phyloP scores from a whole-genome alignment of 2,113 vertebrate genomes.

The Carassius auratus region DNA sequence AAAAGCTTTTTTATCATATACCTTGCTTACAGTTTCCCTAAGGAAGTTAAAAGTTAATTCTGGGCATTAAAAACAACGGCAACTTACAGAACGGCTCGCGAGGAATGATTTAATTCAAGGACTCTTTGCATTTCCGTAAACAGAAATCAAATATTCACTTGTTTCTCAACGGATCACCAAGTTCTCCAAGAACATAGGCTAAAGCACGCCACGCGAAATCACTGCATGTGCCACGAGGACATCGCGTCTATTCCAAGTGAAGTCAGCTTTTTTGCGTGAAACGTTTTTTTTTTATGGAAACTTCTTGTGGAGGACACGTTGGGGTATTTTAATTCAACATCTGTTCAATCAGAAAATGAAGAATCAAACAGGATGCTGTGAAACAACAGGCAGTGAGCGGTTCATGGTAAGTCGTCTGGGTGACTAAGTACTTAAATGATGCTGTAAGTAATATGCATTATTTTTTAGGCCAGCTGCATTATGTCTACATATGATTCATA shows the following conservation, averaged over 20 bases:
- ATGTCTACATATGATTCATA: neutral
- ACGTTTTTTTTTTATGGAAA: neutral
- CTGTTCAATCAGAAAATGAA: constrained; percentile 53
- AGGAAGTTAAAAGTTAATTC: neutral
- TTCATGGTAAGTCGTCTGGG: constrained; percentile 79
- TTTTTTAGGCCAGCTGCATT: neutral
- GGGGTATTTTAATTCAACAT: neutral
- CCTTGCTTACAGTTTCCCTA: neutral
- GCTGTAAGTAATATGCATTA: neutral
- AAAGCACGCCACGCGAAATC: neutral
- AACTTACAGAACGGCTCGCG: neutral
- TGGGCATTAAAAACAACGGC: neutral
- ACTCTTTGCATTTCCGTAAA: neutral
- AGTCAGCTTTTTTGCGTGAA: neutral
- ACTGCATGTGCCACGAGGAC: neutral
- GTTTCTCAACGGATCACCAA: neutral
- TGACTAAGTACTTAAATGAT: neutral
- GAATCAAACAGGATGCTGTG: constrained; percentile 81
- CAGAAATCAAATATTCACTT: neutral
- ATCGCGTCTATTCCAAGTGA: neutral
- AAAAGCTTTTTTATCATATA: neutral
- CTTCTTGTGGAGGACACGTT: neutral
- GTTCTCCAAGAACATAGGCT: neutral
- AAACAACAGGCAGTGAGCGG: constrained; percentile 75
- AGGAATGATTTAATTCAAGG: neutral